These are phyloP conservation scores for Drosophila falleni DNA, from an alignment of 2,888 invertebrate species.

Conservation along the genomic window DNA sequence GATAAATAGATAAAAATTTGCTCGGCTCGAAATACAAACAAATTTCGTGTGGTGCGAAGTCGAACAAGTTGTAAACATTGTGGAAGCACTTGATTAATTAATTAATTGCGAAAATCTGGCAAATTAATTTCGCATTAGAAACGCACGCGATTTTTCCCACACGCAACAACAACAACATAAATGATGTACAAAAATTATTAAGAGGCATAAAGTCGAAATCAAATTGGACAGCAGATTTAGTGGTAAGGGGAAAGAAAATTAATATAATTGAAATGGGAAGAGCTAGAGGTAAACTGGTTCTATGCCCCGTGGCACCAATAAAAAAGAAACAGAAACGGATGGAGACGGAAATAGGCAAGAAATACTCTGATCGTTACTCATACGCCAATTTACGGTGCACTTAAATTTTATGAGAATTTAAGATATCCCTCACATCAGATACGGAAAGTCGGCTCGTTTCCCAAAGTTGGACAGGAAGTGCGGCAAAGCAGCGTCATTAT, in stretches of 20 bases:
- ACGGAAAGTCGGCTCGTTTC: slow-evolving; percentile 21
- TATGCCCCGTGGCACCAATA: slow-evolving; percentile 29
- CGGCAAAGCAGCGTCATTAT: slow-evolving; percentile 36
- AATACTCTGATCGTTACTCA: slow-evolving; percentile 75
- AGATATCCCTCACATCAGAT: slow-evolving; percentile 76
- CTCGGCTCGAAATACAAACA: slow-evolving; percentile 35
- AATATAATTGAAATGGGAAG: slow-evolving; percentile 30
- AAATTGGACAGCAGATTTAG: slow-evolving; percentile 12
- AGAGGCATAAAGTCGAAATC: slow-evolving; percentile 57
- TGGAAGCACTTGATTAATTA: slow-evolving; percentile 73
- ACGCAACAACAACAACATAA: slow-evolving; percentile 43
- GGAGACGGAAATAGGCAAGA: slow-evolving; percentile 70
- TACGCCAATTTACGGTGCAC: slow-evolving; percentile 79
- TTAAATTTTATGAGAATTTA: slow-evolving; percentile 81
- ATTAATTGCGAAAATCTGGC: slow-evolving; percentile 75
- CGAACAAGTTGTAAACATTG: slow-evolving; percentile 71
- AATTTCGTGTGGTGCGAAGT: slow-evolving; percentile 27
- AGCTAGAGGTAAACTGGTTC: slow-evolving; percentile 41
- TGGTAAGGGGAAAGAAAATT: slow-evolving; percentile 1
- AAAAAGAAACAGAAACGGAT: slow-evolving; percentile 23
- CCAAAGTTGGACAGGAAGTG: slow-evolving; percentile 61
- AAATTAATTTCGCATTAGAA: slow-evolving; percentile 78
- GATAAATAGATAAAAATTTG: slow-evolving; percentile 80
- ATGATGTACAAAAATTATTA: slow-evolving; percentile 58
- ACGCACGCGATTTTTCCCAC: slow-evolving; percentile 40